Percentiles rank a stretch among this genome's conserved stretches.
phyloP scores from a whole-genome alignment of 2,888 invertebrate genomes.

The Actias luna region DNA sequence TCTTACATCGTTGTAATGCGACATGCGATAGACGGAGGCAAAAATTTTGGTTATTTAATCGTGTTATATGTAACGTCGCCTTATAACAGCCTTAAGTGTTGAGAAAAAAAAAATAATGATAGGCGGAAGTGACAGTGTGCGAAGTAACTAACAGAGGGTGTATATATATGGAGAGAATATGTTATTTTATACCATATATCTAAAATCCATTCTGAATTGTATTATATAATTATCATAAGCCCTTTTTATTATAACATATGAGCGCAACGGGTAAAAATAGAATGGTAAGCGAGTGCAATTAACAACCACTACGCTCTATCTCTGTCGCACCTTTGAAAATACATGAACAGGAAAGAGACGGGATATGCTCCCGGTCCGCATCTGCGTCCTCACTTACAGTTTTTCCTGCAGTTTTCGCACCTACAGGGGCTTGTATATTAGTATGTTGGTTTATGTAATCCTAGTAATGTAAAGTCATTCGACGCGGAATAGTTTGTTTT shows the following conservation, averaged over 20 bases:
- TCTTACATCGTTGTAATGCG: too few relatives aligned
- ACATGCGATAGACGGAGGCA: too few relatives aligned
- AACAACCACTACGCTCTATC: conserved; percentile 40
- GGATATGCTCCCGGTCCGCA: conserved; percentile 37
- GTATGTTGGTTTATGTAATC: conserved; percentile 34
- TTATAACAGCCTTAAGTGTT: too few relatives aligned
- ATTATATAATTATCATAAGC: conserved; percentile 23
- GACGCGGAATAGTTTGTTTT: conserved; percentile 3
- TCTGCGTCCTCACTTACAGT: conserved; percentile 51
- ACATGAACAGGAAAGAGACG: conserved; percentile 32
- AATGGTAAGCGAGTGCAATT: conserved; percentile 46
- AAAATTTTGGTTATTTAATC: too few relatives aligned
- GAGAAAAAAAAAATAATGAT: too few relatives aligned
- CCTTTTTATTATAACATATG: conserved; percentile 32
- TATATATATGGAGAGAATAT: too few relatives aligned
- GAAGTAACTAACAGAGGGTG: too few relatives aligned
- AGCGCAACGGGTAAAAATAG: conserved; percentile 35
- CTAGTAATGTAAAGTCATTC: conserved; percentile 24
- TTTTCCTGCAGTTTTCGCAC: conserved; percentile 52
- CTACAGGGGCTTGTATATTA: conserved; percentile 41
- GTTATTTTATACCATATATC: too few relatives aligned
- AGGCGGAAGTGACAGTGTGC: too few relatives aligned
- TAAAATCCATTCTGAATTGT: too few relatives aligned
- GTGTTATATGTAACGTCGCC: too few relatives aligned
- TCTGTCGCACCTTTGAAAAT: conserved; percentile 24